A percentile compares a stretch with the other conserved stretches of the same genome.
Conservation (phyloP, 2,888 invertebrate genomes). For the Pristionchus entomophagus region DNA sequence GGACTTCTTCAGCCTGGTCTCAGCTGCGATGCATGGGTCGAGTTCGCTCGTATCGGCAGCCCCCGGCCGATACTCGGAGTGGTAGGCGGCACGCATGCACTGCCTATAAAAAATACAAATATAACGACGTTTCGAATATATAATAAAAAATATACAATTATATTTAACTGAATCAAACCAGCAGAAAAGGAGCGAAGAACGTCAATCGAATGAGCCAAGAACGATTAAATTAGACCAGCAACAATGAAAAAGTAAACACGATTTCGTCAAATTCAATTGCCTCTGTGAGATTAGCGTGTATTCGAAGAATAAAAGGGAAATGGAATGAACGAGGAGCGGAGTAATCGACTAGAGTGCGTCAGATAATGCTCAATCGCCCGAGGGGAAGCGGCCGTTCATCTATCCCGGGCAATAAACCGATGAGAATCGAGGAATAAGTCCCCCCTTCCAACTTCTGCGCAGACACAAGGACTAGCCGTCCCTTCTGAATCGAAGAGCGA, state of each 20-base stretch:
- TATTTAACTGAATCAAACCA: neutral
- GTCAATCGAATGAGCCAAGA: neutral
- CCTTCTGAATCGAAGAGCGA: neutral
- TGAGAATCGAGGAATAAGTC: slow-evolving; percentile 37
- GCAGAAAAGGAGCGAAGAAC: neutral
- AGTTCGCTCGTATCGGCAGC: slow-evolving; percentile 55
- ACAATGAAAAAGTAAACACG: slow-evolving; percentile 42
- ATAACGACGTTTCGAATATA: neutral
- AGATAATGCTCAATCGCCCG: slow-evolving; percentile 23
- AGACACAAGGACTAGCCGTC: slow-evolving; percentile 3
- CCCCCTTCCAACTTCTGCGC: neutral
- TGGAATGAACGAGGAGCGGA: neutral
- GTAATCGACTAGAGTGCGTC: slow-evolving; percentile 25
- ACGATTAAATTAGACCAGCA: slow-evolving; percentile 10
- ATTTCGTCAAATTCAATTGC: slow-evolving; percentile 4
- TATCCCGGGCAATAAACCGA: slow-evolving; percentile 39
- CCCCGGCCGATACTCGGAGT: slow-evolving; percentile 47
- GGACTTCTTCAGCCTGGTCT: slow-evolving; percentile 60
- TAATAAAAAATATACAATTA: neutral
- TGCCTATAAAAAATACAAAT: neutral
- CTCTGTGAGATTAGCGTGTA: neutral
- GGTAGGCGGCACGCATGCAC: slow-evolving; percentile 47
- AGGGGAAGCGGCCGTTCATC: neutral
- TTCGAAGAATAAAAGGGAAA: neutral
- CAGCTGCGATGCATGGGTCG: slow-evolving; percentile 66